phyloP scores from a whole-genome alignment of 2,113 vertebrate genomes.

The Tupaia tana region DNA sequence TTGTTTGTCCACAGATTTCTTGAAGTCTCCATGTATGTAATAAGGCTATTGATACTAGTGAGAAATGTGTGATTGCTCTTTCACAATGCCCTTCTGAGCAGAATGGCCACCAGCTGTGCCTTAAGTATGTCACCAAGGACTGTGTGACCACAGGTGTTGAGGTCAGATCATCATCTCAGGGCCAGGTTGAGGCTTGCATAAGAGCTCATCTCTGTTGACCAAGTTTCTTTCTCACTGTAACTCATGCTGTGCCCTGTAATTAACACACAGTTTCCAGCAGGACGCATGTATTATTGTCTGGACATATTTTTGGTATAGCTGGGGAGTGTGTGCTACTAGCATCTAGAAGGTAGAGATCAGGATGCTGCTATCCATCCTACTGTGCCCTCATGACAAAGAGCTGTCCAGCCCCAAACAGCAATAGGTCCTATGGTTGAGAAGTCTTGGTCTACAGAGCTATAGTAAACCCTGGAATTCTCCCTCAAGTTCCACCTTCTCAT shows the following conservation, averaged over 20 bases:
- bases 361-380: not conserved
- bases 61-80: not conserved
- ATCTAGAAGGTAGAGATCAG: not conserved
- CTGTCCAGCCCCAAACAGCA: not conserved
- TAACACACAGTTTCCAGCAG: no score
- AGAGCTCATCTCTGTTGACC: not conserved
- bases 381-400: not conserved
- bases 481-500: not conserved
- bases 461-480: not conserved
- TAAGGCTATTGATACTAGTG: not conserved
- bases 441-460: not conserved
- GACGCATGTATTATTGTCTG: no score
- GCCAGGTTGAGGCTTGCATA: not conserved
- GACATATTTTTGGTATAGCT: not conserved
- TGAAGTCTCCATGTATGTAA: not conserved
- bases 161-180: no score
- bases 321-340: not conserved
- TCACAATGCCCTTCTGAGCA: not conserved
- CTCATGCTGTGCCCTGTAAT: not conserved
- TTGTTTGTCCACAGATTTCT: no score
- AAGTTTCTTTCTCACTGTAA: not conserved
- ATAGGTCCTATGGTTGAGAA: not conserved
- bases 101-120: not conserved
- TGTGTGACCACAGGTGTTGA: not conserved
- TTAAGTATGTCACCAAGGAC: not conserved